Evolutionary conservation across 2,113 vertebrate genomes (phyloP), one percentile per base, ranked within the genome.

Genomic region (Melanocharis versteri): DNA sequence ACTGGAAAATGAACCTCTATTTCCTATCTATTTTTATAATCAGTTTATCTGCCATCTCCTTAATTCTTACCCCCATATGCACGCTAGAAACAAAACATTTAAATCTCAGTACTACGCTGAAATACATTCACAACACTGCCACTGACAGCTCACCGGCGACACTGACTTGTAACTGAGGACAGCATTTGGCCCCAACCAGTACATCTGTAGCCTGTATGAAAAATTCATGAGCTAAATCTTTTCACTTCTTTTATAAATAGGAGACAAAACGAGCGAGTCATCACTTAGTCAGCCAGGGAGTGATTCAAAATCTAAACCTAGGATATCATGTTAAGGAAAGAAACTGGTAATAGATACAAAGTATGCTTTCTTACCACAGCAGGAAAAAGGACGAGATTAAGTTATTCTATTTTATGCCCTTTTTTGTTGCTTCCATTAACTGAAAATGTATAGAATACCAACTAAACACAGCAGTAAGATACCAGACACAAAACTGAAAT

Each of bases 11-110:
- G 82, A 95, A 95, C 82, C 68, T 96, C 71, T 92, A 78, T 37
- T 96, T 94, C 92, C 93, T 83, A 96, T 96, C 90, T 94, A 93
- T 89, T 94, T 95, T 92, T 81, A 93, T 70, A 73, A 97, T 96
- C 94, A 70, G 71, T 78, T 87, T 88, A 91, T 93, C 91, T 89
- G 61, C 89, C 70, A 94, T 94, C 94, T 96, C 69, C 79, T 94
- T 88, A 73, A 91, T 93, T 87, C 77, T 79, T 83, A 86, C 24
- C 71, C 85, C 56, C 48, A 15, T 8, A 83, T 14, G 44, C 61
- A 88, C 10, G 17, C 65, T 17, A 58, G 78, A 93, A 95, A 86
- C 90, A 94, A 88, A 94, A 92, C 76, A 88, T 76, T 57, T 39
- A 72, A 23, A 58, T 23, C 76, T 86, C 76, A 13, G 56, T 56